These are phyloP conservation scores for Papilio gigon DNA, from an alignment of 2,888 invertebrate species.

Conservation along the genomic window DNA sequence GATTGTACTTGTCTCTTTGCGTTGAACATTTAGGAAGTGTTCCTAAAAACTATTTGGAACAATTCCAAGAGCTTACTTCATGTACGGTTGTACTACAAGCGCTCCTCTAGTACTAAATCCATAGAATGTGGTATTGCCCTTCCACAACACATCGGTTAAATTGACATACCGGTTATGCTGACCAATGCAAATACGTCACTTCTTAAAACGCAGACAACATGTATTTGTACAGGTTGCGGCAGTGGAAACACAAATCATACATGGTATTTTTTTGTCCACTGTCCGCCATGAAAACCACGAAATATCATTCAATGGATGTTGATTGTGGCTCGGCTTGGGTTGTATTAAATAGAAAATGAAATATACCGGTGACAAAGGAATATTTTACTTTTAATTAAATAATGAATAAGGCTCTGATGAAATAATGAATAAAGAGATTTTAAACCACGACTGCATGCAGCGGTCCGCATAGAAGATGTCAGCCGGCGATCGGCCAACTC, in stretches of 20 bases:
- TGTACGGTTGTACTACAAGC: not conserved
- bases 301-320: not conserved
- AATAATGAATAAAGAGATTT: not conserved
- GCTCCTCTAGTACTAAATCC: not conserved
- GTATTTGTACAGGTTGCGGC: too few relatives aligned
- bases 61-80: not conserved
- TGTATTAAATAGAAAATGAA: not conserved
- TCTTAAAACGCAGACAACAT: too few relatives aligned
- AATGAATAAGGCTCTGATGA: not conserved
- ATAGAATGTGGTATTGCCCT: too few relatives aligned
- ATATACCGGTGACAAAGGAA: not conserved
- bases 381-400: too few relatives aligned
- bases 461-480: not conserved
- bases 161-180: too few relatives aligned
- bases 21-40: not conserved
- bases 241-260: too few relatives aligned
- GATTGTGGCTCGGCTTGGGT: not conserved
- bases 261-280: not conserved
- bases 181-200: too few relatives aligned
- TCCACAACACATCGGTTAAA: constrained; percentile 1
- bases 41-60: constrained; percentile 10
- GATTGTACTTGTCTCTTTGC: not conserved
- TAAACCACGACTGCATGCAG: not conserved
- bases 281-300: not conserved
- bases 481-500: too few relatives aligned